Evolutionary conservation across 2,113 vertebrate species (phyloP).

Genomic region (Donacobius atricapilla): DNA sequence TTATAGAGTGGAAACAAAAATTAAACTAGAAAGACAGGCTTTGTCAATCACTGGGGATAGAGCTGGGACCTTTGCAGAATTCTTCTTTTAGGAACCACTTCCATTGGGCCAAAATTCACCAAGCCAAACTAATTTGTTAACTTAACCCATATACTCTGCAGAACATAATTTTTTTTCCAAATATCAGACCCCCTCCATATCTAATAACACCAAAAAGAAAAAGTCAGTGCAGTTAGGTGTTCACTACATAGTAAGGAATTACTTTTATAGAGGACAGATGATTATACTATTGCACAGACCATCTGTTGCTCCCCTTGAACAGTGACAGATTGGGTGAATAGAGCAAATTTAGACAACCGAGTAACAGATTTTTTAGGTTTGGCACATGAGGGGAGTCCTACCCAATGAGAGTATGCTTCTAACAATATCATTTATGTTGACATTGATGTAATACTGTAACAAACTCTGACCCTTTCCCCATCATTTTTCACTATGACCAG

Average conservation of each 20-base stretch:
- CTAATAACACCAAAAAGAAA: background rate
- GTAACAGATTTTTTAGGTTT: background rate
- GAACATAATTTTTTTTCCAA: background rate
- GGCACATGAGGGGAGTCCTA: background rate
- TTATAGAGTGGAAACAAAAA: background rate
- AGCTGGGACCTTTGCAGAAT: background rate
- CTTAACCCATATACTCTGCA: rapidly evolving
- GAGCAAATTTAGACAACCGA: background rate
- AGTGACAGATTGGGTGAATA: rapidly evolving
- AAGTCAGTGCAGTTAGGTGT: background rate
- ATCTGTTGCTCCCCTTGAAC: background rate
- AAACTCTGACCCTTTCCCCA: background rate
- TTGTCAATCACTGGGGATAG: background rate
- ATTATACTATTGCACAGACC: background rate
- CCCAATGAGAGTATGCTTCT: rapidly evolving
- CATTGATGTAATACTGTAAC: rapidly evolving
- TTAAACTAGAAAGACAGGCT: background rate
- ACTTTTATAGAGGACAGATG: rapidly evolving
- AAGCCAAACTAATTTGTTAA: background rate
- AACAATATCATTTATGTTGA: rapidly evolving
- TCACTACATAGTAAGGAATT: background rate
- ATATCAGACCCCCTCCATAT: background rate
- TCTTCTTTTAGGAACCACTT: background rate
- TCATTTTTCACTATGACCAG: rapidly evolving
- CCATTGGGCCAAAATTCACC: background rate